phyloP scores from a whole-genome alignment of 2,888 invertebrate genomes.

The Lasius platythorax region DNA sequence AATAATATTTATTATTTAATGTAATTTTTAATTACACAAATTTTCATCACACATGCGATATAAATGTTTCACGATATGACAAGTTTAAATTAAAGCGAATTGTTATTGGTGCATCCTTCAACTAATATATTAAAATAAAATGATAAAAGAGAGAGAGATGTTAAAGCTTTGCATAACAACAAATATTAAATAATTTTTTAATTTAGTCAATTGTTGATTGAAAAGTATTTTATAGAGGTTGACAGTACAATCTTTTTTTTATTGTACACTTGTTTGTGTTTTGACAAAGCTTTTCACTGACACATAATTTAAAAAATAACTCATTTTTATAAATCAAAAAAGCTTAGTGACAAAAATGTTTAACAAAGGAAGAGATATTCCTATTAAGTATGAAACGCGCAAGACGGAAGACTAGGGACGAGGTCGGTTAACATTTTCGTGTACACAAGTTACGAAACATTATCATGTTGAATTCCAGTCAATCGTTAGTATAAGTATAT shows the following conservation, averaged over 20 bases:
- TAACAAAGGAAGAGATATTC: background rate
- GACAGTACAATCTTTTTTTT: conserved; percentile 13
- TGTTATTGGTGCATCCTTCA: conserved; percentile 13
- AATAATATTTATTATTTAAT: background rate
- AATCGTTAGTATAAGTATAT: conserved; percentile 51
- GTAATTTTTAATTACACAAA: background rate
- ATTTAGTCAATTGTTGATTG: conserved; percentile 17
- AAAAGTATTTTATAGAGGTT: conserved; percentile 13
- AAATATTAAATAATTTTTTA: background rate
- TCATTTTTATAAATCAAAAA: conserved; percentile 15
- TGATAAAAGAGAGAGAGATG: background rate
- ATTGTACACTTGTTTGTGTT: background rate
- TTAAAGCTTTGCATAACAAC: background rate
- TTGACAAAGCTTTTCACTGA: conserved; percentile 2
- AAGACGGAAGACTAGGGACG: background rate
- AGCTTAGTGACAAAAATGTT: background rate
- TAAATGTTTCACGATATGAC: conserved; percentile 6
- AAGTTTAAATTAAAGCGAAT: background rate
- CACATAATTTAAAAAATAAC: background rate
- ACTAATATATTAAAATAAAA: conserved; percentile 7
- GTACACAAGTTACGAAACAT: conserved; percentile 13
- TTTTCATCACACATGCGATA: background rate
- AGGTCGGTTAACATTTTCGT: conserved; percentile 16
- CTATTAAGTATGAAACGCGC: background rate
- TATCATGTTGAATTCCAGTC: conserved; percentile 49